Evolutionary conservation across 2,888 invertebrate species (phyloP).

Genomic region (Ernsta delagoae): DNA sequence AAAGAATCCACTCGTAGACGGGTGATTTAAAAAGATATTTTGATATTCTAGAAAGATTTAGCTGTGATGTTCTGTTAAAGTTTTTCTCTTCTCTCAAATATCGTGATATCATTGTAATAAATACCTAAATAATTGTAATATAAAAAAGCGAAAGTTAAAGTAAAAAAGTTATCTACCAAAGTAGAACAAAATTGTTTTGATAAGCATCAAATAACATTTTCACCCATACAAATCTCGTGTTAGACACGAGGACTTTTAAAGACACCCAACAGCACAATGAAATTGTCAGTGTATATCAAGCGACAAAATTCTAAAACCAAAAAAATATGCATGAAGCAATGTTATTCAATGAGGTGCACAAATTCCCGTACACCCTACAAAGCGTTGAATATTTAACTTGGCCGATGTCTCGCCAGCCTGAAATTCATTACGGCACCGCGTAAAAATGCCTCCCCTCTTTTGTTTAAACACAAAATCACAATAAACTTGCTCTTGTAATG

Average conservation of each 20-base stretch:
- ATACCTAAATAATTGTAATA: too few relatives aligned
- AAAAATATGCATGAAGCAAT: constrained; percentile 82
- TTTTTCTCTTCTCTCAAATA: too few relatives aligned
- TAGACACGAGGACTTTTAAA: not conserved
- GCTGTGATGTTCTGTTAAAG: too few relatives aligned
- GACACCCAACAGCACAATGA: constrained; percentile 29
- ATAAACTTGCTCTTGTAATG: constrained; percentile 77
- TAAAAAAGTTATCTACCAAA: too few relatives aligned
- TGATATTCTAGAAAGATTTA: too few relatives aligned
- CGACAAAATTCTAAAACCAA: constrained; percentile 48
- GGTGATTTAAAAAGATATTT: too few relatives aligned
- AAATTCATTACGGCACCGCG: constrained; percentile 72
- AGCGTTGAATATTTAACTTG: constrained; percentile 73
- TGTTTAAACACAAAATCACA: constrained; percentile 82
- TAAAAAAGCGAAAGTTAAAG: too few relatives aligned
- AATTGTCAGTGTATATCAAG: constrained; percentile 40
- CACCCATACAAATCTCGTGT: too few relatives aligned
- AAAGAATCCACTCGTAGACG: too few relatives aligned
- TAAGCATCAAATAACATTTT: too few relatives aligned
- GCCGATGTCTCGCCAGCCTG: constrained; percentile 63
- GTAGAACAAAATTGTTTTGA: too few relatives aligned
- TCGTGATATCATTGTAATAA: too few relatives aligned
- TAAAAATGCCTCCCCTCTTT: constrained; percentile 73
- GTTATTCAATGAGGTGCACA: constrained; percentile 81
- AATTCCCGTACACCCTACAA: constrained; percentile 61